Evolutionary conservation across 2,888 invertebrate genomes (phyloP), one percentile per base, ranked within the genome.

Genomic region (Nephrotoma flavescens): DNA sequence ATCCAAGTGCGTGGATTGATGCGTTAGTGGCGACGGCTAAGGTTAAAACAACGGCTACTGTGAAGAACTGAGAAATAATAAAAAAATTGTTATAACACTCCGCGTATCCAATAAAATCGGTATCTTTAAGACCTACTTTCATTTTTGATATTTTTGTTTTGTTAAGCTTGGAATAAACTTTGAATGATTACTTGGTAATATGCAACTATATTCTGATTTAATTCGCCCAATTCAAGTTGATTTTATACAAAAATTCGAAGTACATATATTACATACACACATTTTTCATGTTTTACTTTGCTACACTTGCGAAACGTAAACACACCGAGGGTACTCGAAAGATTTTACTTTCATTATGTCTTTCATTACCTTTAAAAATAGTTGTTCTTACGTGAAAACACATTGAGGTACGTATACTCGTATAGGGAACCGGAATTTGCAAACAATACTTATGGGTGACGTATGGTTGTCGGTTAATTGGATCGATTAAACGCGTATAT

Each of bases 11-110:
- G 86, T 90, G 88, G 87, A 90, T 87, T 3, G 91, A 91, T 86
- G 91, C 90, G 88, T 91, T 91, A 86, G 90, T 91, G 88, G 90
- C 90, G 88, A 90, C 88, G 88, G 90, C 89, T 44, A 91, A 89
- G 87, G 90, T 91, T 89, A 91, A 89, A 90, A 91, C 89, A 90
- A 91, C 91, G 90, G 90, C 88, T 89, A 90, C 90, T 89, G 90
- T 88, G 88, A 89, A 89, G 89, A 90, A 90, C 90, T 91, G 87
- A 0, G 88, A 88, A 42, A 15, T 84, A 42, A 85, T 31, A 42
- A 12, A 6, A 12, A 6, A 71, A 12, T 83, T 45, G 5, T 15
- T 42, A 3, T 31, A 19, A 85, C 84, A 85, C 86, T 42, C 4
- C 52, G 52, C 52, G 52, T 71, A 31, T 71, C 71, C 71, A 71